These are phyloP conservation scores for Diachrysia chrysitis DNA, from an alignment of 2,888 invertebrate species.

Conservation along the genomic window DNA sequence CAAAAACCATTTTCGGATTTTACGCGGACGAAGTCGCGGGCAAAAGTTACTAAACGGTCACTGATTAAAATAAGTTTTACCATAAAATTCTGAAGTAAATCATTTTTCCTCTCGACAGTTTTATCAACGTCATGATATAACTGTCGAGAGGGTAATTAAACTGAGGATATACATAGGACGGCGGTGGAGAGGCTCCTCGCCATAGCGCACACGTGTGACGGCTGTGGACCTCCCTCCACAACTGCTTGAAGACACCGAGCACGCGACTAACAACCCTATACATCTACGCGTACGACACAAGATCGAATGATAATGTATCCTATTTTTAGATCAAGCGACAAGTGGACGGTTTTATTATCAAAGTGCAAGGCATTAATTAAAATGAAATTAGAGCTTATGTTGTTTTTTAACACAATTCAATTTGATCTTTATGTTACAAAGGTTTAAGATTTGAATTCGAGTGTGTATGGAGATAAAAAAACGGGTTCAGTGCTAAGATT, in stretches of 20 bases:
- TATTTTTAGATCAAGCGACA: constrained; percentile 63
- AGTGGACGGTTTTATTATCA: constrained; percentile 66
- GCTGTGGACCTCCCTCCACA: constrained; percentile 48
- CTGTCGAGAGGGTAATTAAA: constrained; percentile 7
- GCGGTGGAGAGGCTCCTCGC: constrained; percentile 45
- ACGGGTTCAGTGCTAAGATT: constrained; percentile 43
- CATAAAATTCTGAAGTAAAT: background rate
- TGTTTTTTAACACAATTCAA: constrained; percentile 7
- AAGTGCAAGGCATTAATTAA: constrained; percentile 69
- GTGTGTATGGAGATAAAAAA: constrained; percentile 40
- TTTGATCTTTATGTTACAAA: constrained; percentile 14
- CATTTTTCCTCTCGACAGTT: background rate
- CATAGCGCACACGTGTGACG: constrained; percentile 46
- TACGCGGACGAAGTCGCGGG: no score
- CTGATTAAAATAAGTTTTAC: background rate
- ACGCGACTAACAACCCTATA: constrained; percentile 47
- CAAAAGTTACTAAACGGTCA: no score
- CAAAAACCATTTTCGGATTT: no score
- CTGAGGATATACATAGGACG: constrained; percentile 17
- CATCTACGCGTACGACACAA: constrained; percentile 37
- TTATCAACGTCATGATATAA: background rate
- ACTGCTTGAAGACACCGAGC: constrained; percentile 21
- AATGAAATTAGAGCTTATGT: constrained; percentile 65
- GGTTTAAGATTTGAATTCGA: constrained; percentile 25
- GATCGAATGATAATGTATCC: constrained; percentile 23